These are phyloP conservation scores for Mesopsocus fuscifrons DNA, from an alignment of 2,888 invertebrate genomes.

Conservation along the genomic window DNA sequence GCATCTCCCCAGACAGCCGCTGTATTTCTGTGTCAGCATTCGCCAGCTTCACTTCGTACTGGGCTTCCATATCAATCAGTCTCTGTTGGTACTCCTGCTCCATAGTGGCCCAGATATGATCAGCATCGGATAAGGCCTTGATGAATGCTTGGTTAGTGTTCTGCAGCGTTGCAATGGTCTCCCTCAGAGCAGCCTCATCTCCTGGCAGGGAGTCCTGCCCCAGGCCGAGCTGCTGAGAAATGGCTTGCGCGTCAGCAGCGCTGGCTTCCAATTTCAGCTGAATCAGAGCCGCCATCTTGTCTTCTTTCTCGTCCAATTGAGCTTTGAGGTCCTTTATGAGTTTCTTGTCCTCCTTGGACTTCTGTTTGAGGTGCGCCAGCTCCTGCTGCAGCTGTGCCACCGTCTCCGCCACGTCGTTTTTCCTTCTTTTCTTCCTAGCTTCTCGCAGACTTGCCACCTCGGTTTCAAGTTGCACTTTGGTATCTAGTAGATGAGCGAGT, in stretches of 20 bases:
- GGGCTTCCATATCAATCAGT: constrained; percentile 32
- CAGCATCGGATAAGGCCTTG: constrained; percentile 49
- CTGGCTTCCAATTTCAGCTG: too few relatives aligned
- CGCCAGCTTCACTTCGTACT: too few relatives aligned
- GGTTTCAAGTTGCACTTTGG: constrained; percentile 21
- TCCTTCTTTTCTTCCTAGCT: constrained; percentile 13
- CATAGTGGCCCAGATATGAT: constrained; percentile 50
- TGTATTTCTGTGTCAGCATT: too few relatives aligned
- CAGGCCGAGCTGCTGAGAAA: too few relatives aligned
- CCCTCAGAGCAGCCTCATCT: too few relatives aligned
- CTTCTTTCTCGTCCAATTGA: constrained; percentile 33
- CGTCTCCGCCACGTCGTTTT: constrained; percentile 8
- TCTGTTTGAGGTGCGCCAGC: constrained; percentile 2
- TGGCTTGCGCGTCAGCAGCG: too few relatives aligned
- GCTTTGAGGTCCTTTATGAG: constrained; percentile 26
- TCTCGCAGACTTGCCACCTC: constrained; percentile 15
- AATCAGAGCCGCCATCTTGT: too few relatives aligned
- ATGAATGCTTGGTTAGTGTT: constrained; percentile 44
- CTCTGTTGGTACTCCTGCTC: constrained; percentile 41
- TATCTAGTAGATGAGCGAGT: constrained; percentile 20
- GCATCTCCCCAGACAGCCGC: too few relatives aligned
- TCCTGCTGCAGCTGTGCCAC: constrained; percentile 8
- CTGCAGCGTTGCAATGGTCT: constrained; percentile 40
- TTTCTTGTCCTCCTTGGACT: not conserved
- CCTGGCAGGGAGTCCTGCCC: too few relatives aligned